A percentile compares a stretch with the other conserved stretches of the same genome.
phyloP scores from a whole-genome alignment of 2,797 vertebrate genomes.

The Megaceryle alcyon region DNA sequence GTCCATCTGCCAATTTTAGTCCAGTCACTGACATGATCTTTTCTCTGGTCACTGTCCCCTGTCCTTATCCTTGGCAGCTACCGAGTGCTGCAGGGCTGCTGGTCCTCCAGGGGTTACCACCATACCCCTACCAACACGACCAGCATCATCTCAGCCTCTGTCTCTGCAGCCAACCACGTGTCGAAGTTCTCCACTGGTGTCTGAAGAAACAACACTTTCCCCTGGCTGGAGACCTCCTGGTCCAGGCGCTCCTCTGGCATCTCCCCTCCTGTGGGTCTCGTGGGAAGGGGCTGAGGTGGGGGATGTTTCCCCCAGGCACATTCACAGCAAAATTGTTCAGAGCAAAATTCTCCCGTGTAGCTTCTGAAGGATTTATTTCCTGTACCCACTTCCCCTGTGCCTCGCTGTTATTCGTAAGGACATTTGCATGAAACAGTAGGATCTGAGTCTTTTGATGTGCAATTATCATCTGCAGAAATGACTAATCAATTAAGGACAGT shows the following conservation, averaged over 20 bases:
- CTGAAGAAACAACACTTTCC: neutral
- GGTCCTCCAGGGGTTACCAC: neutral
- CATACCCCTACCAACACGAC: rapidly evolving
- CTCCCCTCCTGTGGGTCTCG: neutral
- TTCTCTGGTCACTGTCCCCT: neutral
- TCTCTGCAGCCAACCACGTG: neutral
- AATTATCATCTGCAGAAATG: constrained; percentile 74
- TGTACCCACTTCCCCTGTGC: constrained; percentile 3
- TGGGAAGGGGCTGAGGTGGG: neutral
- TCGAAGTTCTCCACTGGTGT: neutral
- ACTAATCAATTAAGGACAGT: constrained; percentile 71
- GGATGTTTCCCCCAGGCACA: neutral
- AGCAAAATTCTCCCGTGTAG: neutral
- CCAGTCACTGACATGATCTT: rapidly evolving
- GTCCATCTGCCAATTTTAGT: neutral
- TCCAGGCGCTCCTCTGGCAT: rapidly evolving
- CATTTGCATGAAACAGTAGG: constrained; percentile 52
- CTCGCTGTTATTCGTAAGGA: neutral
- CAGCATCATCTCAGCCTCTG: rapidly evolving
- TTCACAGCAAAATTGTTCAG: neutral
- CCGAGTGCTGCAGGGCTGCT: neutral
- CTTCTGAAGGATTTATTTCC: constrained; percentile 15
- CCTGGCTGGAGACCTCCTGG: neutral
- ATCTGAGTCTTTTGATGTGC: constrained; percentile 57
- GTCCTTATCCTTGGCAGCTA: neutral